Base-by-base conservation (phyloP, 2,797 vertebrate species). In the Malurus leucopterus region DNA sequence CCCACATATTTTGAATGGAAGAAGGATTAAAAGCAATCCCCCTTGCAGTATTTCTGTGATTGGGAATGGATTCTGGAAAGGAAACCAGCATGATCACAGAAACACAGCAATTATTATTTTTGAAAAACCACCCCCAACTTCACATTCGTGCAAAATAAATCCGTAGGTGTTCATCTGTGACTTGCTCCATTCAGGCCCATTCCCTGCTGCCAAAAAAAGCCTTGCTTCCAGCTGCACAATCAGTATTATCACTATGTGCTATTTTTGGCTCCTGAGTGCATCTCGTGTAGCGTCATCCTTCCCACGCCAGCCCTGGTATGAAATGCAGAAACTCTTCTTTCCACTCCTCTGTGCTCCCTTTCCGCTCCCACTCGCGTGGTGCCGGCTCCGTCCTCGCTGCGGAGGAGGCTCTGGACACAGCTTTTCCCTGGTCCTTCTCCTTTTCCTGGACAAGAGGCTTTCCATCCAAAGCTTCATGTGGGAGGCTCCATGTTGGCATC, bases 191-290 rank as follows among this genome's bases (percentile, higher is more conserved):
- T 79, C 77, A 63, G 41, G 18, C 54, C 29, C 77, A 59, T 72
- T 71, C 36, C 54, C 5, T 36, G 5, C 69, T 84, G 72, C 71
- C 91, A 91, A 80, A 68, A 49, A 49, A 79, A 93, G 44, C 87
- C 71, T 51, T 73, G 58, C 54, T 88, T 79, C 84, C 90, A 86
- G 83, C 89, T 93, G 86, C 71, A 88, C 78, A 88, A 58, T 81
- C 77, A 71, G 17, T 77, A 34, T 71, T 93, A 93, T 80, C 80
- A 74, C 85, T 74, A 3, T 29, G 26, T 46, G 74, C 71, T 95
- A 94, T 95, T 94, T 91, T 77, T 92, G 85, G 68, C 83, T 71
- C 47, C 64, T 5, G 78, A 91, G 85, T 69, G 24, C 92, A 79
- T 94, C 80, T 86, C 65, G 32, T 29, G 23, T 22, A n/a, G 86